Evolutionary conservation across 2,888 invertebrate genomes (phyloP), one percentile per base, ranked within the genome.

Genomic region (Plebejus anna): DNA sequence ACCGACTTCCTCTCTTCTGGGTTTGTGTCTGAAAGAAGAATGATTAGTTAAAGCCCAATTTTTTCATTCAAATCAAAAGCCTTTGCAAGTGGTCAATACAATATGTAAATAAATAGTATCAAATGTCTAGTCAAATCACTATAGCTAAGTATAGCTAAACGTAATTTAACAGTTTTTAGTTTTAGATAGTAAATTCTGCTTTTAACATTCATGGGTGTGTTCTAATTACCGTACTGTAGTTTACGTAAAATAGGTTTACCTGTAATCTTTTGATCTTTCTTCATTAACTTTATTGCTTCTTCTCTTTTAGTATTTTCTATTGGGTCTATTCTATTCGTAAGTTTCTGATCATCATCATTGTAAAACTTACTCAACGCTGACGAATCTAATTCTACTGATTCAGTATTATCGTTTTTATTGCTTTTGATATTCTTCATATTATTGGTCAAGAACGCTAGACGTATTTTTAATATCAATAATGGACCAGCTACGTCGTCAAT

Each of bases 381-480:
- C 38, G 75, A 55, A 55, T 79, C 75, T 75, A 78, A 78, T 59
- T 80, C 78, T 77, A 82, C 73, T 75, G 82, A 76, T 77, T 85
- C 82, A 55, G 77, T 77, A 66, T 80, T 78, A 75, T 77, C 76
- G 78, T 82, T 80, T 76, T 81, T 82, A 76, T 81, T 80, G 73
- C 78, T 70, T 57, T 84, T 82, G 72, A 79, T 78, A 78, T 87
- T 83, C 70, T 83, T 82, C 77, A 85, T 79, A 78, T 87, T 82
- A 79, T 86, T 85, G 76, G 81, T 87, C 79, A 90, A 85, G 81
- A 84, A 86, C 47, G 89, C 87, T 83, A 91, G 83, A 77, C 87
- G 88, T 84, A 91, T 87, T 86, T 90, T 91, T 71, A 92, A 83
- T 80, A 91, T 85, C 79, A 91, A 82, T 80, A 91, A 84, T 47